These are phyloP conservation scores for Pyrgilauda ruficollis DNA, from an alignment of 2,113 vertebrate genomes.

Conservation along the genomic window DNA sequence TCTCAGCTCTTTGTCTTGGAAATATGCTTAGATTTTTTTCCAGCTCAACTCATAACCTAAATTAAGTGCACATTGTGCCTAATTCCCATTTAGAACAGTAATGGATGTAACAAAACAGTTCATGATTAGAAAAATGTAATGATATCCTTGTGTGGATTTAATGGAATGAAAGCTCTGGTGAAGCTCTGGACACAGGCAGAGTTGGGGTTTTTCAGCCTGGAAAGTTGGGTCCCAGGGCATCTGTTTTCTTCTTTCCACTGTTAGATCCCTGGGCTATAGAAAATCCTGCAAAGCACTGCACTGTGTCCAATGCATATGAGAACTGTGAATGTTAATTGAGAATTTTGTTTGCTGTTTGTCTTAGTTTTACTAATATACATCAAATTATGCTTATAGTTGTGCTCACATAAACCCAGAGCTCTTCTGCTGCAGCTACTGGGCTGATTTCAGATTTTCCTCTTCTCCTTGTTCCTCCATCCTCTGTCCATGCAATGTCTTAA, in stretches of 20 bases:
- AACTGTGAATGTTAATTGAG: neutral
- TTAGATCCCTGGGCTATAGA: neutral
- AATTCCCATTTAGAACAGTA: neutral
- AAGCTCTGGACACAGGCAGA: neutral
- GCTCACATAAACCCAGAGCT: neutral
- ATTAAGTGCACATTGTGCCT: neutral
- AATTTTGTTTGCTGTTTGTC: neutral
- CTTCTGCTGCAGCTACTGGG: neutral
- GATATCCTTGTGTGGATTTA: neutral
- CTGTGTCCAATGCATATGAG: neutral
- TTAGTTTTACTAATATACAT: neutral
- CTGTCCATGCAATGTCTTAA: neutral
- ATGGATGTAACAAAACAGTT: neutral
- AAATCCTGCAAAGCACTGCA: neutral
- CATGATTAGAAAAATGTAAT: neutral
- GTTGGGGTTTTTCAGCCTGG: neutral
- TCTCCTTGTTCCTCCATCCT: neutral
- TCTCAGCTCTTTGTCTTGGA: neutral
- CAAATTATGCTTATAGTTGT: neutral
- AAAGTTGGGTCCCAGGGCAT: neutral
- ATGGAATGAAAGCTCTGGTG: neutral
- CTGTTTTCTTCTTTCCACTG: neutral
- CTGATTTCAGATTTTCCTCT: neutral
- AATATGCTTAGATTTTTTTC: neutral
- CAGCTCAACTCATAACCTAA: neutral